phyloP scores from a whole-genome alignment of 2,113 vertebrate species.

The Triplophysa siluroides region DNA sequence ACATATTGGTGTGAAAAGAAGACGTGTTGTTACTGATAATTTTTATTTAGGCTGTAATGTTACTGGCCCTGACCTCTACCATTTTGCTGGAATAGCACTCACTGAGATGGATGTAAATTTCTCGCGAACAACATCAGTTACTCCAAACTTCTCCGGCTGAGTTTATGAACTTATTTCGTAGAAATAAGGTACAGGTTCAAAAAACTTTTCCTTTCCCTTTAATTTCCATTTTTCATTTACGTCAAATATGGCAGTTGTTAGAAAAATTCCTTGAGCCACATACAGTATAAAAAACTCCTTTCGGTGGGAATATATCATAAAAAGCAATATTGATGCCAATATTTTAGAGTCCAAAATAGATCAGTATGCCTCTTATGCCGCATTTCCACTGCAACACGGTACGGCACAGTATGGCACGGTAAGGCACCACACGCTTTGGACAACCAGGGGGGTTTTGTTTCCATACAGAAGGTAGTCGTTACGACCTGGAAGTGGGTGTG shows the following conservation, averaged over 20 bases:
- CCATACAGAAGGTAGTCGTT: too few species aligned
- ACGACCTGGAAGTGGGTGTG: too few species aligned
- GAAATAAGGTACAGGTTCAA: conserved; percentile 6
- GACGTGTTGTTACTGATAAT: conserved; percentile 13
- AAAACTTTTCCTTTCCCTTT: conserved; percentile 3
- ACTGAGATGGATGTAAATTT: conserved; percentile 4
- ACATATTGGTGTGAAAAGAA: conserved; percentile 5
- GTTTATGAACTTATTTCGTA: conserved; percentile 7
- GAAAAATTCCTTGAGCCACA: background rate
- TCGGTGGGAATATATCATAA: background rate
- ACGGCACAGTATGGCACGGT: too few species aligned
- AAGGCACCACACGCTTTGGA: too few species aligned
- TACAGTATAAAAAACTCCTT: background rate
- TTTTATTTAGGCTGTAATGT: conserved; percentile 5
- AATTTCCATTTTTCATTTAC: conserved; percentile 6
- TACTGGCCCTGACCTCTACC: background rate
- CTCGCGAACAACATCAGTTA: background rate
- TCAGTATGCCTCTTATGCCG: background rate
- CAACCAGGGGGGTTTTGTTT: too few species aligned
- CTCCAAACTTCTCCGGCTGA: background rate
- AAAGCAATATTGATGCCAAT: background rate
- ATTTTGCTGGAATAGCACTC: background rate
- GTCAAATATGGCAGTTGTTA: background rate
- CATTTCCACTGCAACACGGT: too few species aligned
- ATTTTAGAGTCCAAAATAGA: conserved; percentile 9